phyloP scores from a whole-genome alignment of 2,888 invertebrate species.

The Leptopilina drosophilae region DNA sequence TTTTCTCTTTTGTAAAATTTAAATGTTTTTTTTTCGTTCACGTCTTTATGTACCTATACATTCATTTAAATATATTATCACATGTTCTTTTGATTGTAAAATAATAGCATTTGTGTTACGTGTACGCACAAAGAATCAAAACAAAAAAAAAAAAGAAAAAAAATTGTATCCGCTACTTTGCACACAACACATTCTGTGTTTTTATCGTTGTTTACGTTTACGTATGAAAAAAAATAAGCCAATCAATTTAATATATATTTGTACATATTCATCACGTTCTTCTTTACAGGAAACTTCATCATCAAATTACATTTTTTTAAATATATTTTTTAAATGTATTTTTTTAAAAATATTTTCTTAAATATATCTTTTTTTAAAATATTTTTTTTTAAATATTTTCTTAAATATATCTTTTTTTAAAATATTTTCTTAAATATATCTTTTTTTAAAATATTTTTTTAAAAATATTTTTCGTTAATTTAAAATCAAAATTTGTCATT shows the following conservation, averaged over 20 bases:
- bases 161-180: neutral
- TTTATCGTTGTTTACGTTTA: conserved; percentile 5
- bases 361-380: no score
- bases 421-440: no score
- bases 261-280: conserved; percentile 17
- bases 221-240: neutral
- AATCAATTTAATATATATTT: neutral
- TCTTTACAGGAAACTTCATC: neutral
- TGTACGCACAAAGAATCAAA: neutral
- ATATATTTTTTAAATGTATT: no score
- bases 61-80: neutral
- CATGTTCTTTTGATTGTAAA: neutral
- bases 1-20: no score
- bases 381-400: no score
- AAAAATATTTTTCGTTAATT: no score
- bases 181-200: conserved; percentile 17
- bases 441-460: no score
- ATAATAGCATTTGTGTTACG: neutral
- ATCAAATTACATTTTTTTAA: neutral
- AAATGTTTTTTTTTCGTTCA: neutral
- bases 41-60: neutral
- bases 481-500: no score
- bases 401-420: no score
- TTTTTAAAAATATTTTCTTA: no score
- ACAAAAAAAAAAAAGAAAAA: neutral